Conservation (phyloP, 2,888 invertebrate species). For the Pyrgus malvae region DNA sequence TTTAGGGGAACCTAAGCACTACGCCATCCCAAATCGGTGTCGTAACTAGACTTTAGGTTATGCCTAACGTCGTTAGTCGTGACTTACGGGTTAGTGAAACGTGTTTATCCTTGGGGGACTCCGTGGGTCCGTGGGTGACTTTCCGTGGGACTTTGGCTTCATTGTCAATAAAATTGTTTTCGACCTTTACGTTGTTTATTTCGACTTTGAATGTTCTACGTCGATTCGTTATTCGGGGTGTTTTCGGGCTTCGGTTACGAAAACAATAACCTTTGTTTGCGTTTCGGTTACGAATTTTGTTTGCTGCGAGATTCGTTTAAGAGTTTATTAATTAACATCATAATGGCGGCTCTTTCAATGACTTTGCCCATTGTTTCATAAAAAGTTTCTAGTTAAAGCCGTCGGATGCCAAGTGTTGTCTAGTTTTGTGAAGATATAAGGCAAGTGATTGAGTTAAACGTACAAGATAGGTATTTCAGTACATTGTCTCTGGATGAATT, state of each 20-base stretch:
- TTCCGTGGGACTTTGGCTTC: neutral
- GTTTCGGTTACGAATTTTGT: neutral
- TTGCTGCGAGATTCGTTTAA: neutral
- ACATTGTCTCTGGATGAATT: no score
- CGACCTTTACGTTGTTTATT: neutral
- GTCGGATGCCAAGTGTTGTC: neutral
- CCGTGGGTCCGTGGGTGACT: no score
- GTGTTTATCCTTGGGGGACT: neutral
- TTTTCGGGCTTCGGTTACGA: neutral
- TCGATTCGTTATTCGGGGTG: neutral
- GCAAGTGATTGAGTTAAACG: no score
- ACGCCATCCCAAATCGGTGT: no score
- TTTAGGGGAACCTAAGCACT: no score
- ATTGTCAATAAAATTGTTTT: neutral
- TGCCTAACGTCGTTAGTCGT: no score
- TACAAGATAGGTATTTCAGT: no score
- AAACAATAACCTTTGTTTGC: constrained; percentile 9
- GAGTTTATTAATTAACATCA: constrained; percentile 15
- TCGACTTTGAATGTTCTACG: neutral
- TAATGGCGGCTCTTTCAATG: neutral
- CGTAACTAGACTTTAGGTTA: no score
- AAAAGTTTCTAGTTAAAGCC: neutral
- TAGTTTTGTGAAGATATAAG: neutral
- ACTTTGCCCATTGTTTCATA: neutral
- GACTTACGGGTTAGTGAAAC: neutral